Base-by-base conservation (phyloP, 2,113 vertebrate species). In the Melanerpes aurifrons region DNA sequence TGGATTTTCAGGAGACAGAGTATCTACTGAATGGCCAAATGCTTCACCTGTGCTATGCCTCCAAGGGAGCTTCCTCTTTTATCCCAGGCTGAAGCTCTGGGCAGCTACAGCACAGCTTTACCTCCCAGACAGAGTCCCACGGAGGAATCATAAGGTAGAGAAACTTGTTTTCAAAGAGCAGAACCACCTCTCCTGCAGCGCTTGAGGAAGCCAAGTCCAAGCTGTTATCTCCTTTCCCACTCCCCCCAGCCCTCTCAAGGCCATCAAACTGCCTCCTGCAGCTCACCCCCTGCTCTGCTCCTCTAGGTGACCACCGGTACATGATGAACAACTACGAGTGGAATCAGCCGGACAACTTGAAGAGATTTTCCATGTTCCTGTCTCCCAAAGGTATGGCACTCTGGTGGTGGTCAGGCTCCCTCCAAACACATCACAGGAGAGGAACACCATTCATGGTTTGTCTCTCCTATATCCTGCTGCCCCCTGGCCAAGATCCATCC, bases 361-460 rank as follows among this genome's bases (percentile, higher is more conserved):
- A 98, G 97, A 97, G 98, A 53, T 98, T 98, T 47, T 97, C 98
- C 91, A 98, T 98, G 97, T 98, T 98, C 96, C 96, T 98, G 93
- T 95, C 95, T 18, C 97, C 98, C 86, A 98, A 98, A 96, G 97
- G 98, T 98, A 97, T 1, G 7, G 31, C 56, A 92, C 6, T 86
- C 89, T 64, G 3, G 18, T 8, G 24, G 11, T 24, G 47, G n/a
- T 4, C 59, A 40, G 57, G 32, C 26, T 86, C 68, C 70, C 69
- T 74, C 31, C 54, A 61, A 64, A 69, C 28, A 64, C 66, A 74
- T 32, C 66, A 22, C 4, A 15, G 48, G 7, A 48, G 45, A 94
- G 17, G 15, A 43, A 7, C 15, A 24, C 24, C 43, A 7, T 12
- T 21, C 14, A 17, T 8, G 3, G 15, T 56, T 18, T 26, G 8